phyloP scores from a whole-genome alignment of 2,888 invertebrate genomes.

The Trypoxylon attenuatum region DNA sequence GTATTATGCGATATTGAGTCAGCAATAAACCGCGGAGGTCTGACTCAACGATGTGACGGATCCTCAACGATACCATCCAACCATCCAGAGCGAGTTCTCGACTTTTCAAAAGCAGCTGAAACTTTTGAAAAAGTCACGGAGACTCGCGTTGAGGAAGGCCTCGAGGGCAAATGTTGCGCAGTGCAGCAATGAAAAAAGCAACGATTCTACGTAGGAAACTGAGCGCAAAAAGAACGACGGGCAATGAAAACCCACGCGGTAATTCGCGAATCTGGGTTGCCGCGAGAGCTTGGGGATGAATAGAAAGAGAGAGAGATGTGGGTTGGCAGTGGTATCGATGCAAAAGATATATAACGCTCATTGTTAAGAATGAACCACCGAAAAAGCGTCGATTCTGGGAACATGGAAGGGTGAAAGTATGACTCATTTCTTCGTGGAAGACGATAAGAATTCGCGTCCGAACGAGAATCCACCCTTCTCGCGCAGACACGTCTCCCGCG shows the following conservation, averaged over 20 bases:
- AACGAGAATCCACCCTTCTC: conserved; percentile 37
- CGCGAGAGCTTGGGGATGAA: background rate
- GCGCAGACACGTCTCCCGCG: conserved; percentile 27
- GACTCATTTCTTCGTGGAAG: conserved; percentile 53
- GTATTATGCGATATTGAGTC: conserved; percentile 68
- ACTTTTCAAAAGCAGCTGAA: background rate
- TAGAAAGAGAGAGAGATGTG: background rate
- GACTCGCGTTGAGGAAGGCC: no score
- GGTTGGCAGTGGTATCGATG: no score
- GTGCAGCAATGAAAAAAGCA: no score
- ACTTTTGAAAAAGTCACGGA: background rate
- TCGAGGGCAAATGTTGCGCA: no score
- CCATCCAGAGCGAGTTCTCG: background rate
- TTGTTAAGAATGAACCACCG: no score
- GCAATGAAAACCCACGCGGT: no score
- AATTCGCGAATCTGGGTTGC: no score
- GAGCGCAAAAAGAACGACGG: no score
- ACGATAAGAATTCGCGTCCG: conserved; percentile 35
- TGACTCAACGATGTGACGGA: conserved; percentile 59
- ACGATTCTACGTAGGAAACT: no score
- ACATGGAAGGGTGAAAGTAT: conserved; percentile 38
- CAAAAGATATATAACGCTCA: no score
- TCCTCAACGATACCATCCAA: conserved; percentile 11
- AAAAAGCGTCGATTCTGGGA: conserved; percentile 1
- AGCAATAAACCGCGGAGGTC: conserved; percentile 46